A percentile compares a stretch with the other conserved stretches of the same genome.
phyloP scores from a whole-genome alignment of 1,140 invertebrate species.

The Chrysoperla carnea region DNA sequence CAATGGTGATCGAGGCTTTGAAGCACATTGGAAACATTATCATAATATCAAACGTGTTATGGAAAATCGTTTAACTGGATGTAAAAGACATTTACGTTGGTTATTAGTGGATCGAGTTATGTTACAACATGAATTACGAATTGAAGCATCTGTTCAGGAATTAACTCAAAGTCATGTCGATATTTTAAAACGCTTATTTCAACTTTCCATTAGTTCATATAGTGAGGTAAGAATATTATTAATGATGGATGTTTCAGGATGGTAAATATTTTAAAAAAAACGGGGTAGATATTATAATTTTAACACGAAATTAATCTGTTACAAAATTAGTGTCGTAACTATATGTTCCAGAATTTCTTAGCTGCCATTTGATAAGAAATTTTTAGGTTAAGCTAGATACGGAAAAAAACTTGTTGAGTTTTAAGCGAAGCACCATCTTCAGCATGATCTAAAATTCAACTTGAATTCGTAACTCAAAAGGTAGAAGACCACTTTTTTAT shows the following conservation, averaged over 20 bases:
- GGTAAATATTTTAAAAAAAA: neutral
- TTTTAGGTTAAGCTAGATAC: too few relatives aligned
- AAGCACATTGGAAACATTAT: conserved; percentile 36
- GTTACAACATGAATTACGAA: conserved; percentile 48
- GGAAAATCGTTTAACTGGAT: conserved; percentile 38
- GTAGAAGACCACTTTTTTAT: too few relatives aligned
- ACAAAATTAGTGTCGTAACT: neutral
- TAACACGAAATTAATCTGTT: too few relatives aligned
- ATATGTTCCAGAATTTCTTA: too few relatives aligned
- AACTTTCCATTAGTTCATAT: conserved; percentile 46
- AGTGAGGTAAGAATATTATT: conserved; percentile 30
- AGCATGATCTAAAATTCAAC: too few relatives aligned
- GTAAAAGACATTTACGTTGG: conserved; percentile 40
- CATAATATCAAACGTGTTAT: conserved; percentile 36
- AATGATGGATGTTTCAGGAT: neutral
- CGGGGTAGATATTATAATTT: neutral
- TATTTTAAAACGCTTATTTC: conserved; percentile 43
- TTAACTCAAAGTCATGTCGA: conserved; percentile 36
- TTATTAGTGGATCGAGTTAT: conserved; percentile 42
- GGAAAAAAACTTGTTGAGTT: too few relatives aligned
- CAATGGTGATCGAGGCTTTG: conserved; percentile 28
- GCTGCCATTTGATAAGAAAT: too few relatives aligned
- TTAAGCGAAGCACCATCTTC: too few relatives aligned
- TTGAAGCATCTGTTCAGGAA: conserved; percentile 19
- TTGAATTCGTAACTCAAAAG: too few relatives aligned